Evolutionary conservation across 2,888 invertebrate genomes (phyloP).

Genomic region (Erebia palarica): DNA sequence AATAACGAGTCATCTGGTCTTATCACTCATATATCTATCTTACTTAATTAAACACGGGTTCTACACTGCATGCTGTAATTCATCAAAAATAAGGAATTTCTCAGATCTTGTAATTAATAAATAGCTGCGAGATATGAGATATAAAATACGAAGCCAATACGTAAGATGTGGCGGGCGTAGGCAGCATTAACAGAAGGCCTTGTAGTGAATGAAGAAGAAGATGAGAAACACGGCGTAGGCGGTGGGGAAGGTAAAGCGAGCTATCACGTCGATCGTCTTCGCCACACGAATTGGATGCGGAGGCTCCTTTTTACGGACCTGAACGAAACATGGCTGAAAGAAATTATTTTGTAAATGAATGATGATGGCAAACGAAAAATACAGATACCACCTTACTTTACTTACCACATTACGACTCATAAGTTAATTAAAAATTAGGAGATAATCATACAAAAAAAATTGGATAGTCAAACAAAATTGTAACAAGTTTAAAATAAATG

Average conservation of each 20-base stretch:
- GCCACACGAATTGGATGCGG: conserved; percentile 96
- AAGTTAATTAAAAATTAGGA: conserved; percentile 6
- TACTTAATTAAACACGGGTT: conserved; percentile 52
- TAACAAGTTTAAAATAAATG: background rate
- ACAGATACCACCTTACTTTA: too few relatives aligned
- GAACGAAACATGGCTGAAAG: conserved; percentile 90
- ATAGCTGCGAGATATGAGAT: conserved; percentile 57
- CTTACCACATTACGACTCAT: conserved; percentile 12
- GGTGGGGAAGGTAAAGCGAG: conserved; percentile 95
- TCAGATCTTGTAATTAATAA: conserved; percentile 50
- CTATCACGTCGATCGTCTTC: conserved; percentile 97
- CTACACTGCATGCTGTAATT: conserved; percentile 53
- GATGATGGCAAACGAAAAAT: conserved; percentile 58
- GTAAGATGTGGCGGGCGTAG: conserved; percentile 55
- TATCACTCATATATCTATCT: conserved; percentile 51
- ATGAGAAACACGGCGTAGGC: conserved; percentile 96
- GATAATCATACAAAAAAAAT: conserved; percentile 1
- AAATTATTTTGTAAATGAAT: conserved; percentile 73
- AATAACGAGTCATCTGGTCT: conserved; percentile 49
- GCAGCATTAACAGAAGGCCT: conserved; percentile 88
- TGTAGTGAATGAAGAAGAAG: conserved; percentile 97
- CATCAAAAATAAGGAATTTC: conserved; percentile 58
- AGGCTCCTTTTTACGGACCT: conserved; percentile 95
- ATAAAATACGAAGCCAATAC: conserved; percentile 58
- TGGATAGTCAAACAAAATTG: background rate